Base-by-base conservation (phyloP, 1,140 invertebrate species). In the Trichogramma pretiosum region DNA sequence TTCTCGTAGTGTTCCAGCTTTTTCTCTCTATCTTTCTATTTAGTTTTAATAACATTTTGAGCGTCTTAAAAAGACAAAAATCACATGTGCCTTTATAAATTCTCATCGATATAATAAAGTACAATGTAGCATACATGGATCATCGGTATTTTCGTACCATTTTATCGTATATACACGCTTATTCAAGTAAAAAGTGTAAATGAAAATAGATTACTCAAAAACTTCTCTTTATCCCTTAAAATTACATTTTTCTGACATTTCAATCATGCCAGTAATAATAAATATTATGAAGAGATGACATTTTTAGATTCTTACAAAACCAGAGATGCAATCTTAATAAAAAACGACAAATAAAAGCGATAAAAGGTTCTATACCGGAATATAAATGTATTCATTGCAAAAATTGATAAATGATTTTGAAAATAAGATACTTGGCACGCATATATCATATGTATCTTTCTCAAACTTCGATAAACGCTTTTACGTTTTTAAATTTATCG, bases 191-290 rank as follows among this genome's bases (percentile, higher is more conserved):
- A 64, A 58, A 62, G 59, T 64, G 55, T 59, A 65, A 68, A 67
- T 58, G 60, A 66, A 67, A 67, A 62, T 65, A 66, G 54, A 65
- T 60, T 63, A 57, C 61, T 61, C 55, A 61, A 65, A 65, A 67
- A 63, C 61, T 47, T 49, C 26, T 50, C 47, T 43, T 38, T 36
- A 41, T 48, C 46, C n/a, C 23, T 57, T 56, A 41, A n/a, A n/a
- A n/a, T n/a, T n/a, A n/a, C n/a, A n/a, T n/a, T n/a, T n/a, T n/a
- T n/a, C n/a, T n/a, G n/a, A n/a, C n/a, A n/a, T n/a, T n/a, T n/a
- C n/a, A n/a, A n/a, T n/a, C n/a, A n/a, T n/a, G n/a, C n/a, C n/a
- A n/a, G n/a, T n/a, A n/a, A n/a, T n/a, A n/a, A n/a, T n/a, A n/a
- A n/a, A n/a, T n/a, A n/a, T n/a, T n/a, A n/a, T n/a, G n/a, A n/a